phyloP scores from a whole-genome alignment of 2,113 vertebrate species.

The Hypanus sabinus region DNA sequence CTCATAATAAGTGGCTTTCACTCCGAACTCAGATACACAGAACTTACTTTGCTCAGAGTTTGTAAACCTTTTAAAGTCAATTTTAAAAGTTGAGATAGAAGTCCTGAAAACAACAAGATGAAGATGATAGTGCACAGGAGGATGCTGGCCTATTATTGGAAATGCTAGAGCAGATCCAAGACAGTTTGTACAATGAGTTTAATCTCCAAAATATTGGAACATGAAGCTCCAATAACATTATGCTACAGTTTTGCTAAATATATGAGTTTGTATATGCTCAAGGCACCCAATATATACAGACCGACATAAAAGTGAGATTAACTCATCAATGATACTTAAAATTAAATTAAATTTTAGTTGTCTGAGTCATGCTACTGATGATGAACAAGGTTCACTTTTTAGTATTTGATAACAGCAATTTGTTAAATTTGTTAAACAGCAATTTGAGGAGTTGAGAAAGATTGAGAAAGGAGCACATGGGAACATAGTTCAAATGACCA shows the following conservation, averaged over 20 bases:
- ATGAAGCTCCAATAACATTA: neutral
- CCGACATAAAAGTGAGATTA: neutral
- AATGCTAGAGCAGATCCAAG: neutral
- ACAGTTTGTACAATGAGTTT: neutral
- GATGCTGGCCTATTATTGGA: neutral
- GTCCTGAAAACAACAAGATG: neutral
- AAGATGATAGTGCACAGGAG: neutral
- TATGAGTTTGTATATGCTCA: neutral
- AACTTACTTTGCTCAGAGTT: too few relatives aligned
- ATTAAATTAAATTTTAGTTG: neutral
- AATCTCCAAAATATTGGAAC: neutral
- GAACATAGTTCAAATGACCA: neutral
- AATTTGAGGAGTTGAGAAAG: conserved; percentile 12
- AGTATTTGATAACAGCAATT: neutral
- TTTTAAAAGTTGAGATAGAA: neutral
- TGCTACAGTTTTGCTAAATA: neutral
- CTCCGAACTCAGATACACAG: too few relatives aligned
- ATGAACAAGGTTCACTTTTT: neutral
- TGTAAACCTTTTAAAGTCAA: neutral
- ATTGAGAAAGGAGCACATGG: neutral
- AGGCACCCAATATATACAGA: neutral
- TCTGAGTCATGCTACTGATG: neutral
- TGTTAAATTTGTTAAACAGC: conserved; percentile 3
- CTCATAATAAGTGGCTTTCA: too few relatives aligned
- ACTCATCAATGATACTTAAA: neutral